Evolutionary conservation across 2,113 vertebrate genomes (phyloP).

Genomic region (Nothobranchius furzeri): DNA sequence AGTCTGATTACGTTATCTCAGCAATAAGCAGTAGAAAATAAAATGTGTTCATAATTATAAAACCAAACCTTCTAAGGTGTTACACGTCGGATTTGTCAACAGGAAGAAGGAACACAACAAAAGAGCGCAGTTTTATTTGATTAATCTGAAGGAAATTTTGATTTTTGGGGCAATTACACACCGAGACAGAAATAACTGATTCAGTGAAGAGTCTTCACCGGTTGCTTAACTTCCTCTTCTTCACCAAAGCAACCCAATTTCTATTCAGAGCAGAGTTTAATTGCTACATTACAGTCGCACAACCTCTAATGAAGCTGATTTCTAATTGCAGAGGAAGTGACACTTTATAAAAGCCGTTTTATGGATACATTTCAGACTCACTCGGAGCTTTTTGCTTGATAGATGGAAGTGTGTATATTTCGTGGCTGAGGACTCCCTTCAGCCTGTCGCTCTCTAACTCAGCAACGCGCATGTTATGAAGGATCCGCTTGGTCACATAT

Average conservation of each 20-base stretch:
- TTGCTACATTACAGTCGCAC: slow-evolving; percentile 69
- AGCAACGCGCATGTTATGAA: slow-evolving; percentile 12
- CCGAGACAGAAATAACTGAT: slow-evolving; percentile 31
- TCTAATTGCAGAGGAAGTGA: slow-evolving; percentile 77
- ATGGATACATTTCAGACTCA: slow-evolving; percentile 66
- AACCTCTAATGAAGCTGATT: slow-evolving; percentile 71
- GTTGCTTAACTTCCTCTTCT: slow-evolving; percentile 11
- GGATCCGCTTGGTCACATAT: slow-evolving; percentile 29
- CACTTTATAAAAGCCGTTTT: slow-evolving; percentile 75
- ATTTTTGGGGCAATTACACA: slow-evolving; percentile 25
- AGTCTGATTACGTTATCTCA: background rate
- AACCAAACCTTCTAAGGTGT: background rate
- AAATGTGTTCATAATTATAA: background rate
- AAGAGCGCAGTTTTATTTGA: background rate
- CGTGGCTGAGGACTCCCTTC: slow-evolving; percentile 56
- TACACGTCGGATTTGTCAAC: slow-evolving; percentile 6
- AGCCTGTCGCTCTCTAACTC: slow-evolving; percentile 47
- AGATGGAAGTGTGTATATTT: slow-evolving; percentile 58
- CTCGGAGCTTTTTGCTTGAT: slow-evolving; percentile 71
- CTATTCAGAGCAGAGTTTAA: slow-evolving; percentile 47
- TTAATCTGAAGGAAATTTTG: slow-evolving; percentile 15
- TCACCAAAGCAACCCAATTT: slow-evolving; percentile 21
- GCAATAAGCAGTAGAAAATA: background rate
- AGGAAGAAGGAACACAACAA: background rate
- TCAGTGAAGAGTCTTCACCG: slow-evolving; percentile 27